phyloP scores from a whole-genome alignment of 30 jellyfish, hydroid and myxozoan genomes.

The Sanderia malayensis region DNA sequence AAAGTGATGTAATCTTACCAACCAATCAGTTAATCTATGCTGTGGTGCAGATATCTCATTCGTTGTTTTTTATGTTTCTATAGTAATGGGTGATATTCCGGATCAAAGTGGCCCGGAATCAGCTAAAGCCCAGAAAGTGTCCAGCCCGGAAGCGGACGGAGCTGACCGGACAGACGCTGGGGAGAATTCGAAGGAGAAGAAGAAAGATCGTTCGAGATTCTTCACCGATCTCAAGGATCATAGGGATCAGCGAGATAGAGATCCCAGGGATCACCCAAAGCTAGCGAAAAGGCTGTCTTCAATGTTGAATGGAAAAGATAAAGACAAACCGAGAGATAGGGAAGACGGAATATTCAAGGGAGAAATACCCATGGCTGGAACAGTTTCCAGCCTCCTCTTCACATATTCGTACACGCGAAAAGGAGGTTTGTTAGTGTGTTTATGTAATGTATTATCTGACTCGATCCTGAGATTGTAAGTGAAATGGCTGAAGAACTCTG shows the following conservation, averaged over 20 bases:
- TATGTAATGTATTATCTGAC: not conserved
- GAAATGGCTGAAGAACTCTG: too few relatives aligned
- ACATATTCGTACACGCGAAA: constrained; percentile 81
- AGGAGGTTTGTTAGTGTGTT: constrained; percentile 60
- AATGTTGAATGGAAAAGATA: constrained; percentile 47
- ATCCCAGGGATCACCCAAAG: constrained; percentile 50
- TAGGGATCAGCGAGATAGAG: constrained; percentile 8
- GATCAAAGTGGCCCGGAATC: constrained; percentile 48
- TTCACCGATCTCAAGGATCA: not conserved
- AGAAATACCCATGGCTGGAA: constrained; percentile 77
- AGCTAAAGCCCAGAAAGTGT: constrained; percentile 25
- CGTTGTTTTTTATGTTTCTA: too few relatives aligned
- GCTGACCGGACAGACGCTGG: constrained; percentile 21
- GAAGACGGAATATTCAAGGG: constrained; percentile 77
- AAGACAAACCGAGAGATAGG: constrained; percentile 47
- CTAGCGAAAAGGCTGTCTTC: constrained; percentile 49
- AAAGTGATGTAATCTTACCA: too few relatives aligned
- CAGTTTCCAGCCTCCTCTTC: constrained; percentile 56
- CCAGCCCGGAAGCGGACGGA: constrained; percentile 32
- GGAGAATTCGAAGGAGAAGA: constrained; percentile 39
- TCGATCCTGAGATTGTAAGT: too few relatives aligned
- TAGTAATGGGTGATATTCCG: constrained; percentile 55
- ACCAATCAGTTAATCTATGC: too few relatives aligned
- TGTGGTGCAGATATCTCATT: too few relatives aligned
- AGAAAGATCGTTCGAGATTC: constrained; percentile 55